Conservation (phyloP, 53 echinoderm and acorn worm genomes). For the Antedon mediterranea region DNA sequence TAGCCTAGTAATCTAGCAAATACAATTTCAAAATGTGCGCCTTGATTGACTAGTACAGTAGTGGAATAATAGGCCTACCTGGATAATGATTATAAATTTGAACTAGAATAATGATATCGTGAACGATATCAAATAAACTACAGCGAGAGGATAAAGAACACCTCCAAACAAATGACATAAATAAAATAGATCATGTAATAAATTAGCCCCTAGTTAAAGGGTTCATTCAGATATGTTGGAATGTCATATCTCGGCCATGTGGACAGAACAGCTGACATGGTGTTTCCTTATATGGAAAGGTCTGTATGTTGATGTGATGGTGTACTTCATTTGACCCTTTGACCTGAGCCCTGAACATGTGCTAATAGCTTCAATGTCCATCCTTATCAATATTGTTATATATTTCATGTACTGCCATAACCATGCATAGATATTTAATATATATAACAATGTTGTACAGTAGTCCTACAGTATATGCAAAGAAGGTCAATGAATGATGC, state of each 20-base stretch:
- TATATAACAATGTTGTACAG: too few species aligned
- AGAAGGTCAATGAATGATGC: too few species aligned
- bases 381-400: background rate
- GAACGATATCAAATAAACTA: too few species aligned
- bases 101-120: too few species aligned
- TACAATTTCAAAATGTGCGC: too few species aligned
- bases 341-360: background rate
- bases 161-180: too few species aligned
- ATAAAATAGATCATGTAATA: background rate
- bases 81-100: too few species aligned
- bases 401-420: background rate
- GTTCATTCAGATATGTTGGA: background rate
- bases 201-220: background rate
- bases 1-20: too few species aligned
- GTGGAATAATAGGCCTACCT: too few species aligned
- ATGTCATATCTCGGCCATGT: background rate
- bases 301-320: background rate
- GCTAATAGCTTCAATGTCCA: background rate
- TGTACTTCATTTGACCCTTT: background rate
- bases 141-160: too few species aligned
- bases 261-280: background rate
- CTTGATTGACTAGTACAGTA: too few species aligned
- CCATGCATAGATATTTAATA: background rate
- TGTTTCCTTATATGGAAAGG: background rate
- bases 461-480: too few species aligned